Conservation (phyloP, 2,113 vertebrate genomes). For the Oreochromis niloticus region DNA sequence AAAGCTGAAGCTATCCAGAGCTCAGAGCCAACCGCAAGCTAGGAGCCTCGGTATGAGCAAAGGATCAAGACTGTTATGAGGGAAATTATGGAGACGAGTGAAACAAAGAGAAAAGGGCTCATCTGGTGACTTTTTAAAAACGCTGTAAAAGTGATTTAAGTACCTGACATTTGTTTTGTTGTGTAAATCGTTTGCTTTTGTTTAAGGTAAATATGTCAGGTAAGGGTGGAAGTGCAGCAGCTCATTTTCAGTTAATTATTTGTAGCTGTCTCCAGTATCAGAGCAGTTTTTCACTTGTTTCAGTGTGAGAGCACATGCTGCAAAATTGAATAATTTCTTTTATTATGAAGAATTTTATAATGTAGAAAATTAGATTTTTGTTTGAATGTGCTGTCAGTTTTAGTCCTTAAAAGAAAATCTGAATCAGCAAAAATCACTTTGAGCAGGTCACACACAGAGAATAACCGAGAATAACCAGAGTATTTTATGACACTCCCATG, state of each 20-base stretch:
- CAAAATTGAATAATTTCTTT: not conserved
- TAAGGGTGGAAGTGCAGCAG: not conserved
- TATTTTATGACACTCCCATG: not conserved
- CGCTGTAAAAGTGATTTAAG: not conserved
- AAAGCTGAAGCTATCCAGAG: not conserved
- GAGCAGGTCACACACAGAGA: not conserved
- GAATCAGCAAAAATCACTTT: not conserved
- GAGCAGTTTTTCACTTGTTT: not conserved
- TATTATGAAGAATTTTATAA: not conserved
- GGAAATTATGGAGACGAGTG: not conserved
- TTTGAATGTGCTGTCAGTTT: no score
- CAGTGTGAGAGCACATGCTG: not conserved
- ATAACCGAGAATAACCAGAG: not conserved
- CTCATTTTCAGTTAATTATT: not conserved
- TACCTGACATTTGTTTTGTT: not conserved
- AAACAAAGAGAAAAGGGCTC: not conserved
- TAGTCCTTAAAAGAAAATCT: no score
- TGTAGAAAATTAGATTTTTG: not conserved
- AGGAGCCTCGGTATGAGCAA: not conserved
- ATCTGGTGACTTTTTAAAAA: not conserved
- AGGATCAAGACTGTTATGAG: not conserved
- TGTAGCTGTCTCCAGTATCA: not conserved
- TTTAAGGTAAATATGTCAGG: not conserved
- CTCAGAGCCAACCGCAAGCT: not conserved
- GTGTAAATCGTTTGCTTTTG: not conserved